Evolutionary conservation across 2,113 vertebrate genomes (phyloP).

Genomic region (Macrotus californicus): DNA sequence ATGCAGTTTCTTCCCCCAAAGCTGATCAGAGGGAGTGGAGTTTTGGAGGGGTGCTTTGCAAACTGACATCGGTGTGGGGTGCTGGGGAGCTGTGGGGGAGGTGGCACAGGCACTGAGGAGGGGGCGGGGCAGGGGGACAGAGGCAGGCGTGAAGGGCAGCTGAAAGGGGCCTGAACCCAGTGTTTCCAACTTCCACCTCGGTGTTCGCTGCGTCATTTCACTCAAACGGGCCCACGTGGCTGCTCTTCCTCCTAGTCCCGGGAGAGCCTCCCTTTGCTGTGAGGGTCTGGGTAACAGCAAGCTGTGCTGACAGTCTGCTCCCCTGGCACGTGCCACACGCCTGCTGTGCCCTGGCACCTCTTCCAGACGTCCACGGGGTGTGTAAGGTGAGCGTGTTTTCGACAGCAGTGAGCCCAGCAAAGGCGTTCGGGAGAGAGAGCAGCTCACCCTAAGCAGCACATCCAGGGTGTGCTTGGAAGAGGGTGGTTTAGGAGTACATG

Average conservation of each 20-base stretch:
- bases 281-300: background rate
- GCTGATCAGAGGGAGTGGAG: background rate
- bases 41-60: background rate
- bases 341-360: background rate
- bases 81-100: too few relatives aligned
- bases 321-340: background rate
- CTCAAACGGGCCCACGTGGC: background rate
- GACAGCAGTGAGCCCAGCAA: background rate
- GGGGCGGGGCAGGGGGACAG: background rate
- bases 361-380: background rate
- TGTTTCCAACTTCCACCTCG: rapidly evolving
- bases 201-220: background rate
- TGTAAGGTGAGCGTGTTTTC: rapidly evolving
- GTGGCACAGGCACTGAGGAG: too few relatives aligned
- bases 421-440: background rate
- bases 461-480: too few relatives aligned
- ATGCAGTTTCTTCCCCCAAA: background rate
- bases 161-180: background rate
- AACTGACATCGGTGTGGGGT: background rate
- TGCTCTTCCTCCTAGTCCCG: background rate
- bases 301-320: background rate
- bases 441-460: background rate
- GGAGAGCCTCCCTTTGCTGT: background rate
- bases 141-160: too few relatives aligned
- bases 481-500: background rate